Base-by-base conservation (phyloP, 2,113 vertebrate genomes). In the Oreochromis aureus region DNA sequence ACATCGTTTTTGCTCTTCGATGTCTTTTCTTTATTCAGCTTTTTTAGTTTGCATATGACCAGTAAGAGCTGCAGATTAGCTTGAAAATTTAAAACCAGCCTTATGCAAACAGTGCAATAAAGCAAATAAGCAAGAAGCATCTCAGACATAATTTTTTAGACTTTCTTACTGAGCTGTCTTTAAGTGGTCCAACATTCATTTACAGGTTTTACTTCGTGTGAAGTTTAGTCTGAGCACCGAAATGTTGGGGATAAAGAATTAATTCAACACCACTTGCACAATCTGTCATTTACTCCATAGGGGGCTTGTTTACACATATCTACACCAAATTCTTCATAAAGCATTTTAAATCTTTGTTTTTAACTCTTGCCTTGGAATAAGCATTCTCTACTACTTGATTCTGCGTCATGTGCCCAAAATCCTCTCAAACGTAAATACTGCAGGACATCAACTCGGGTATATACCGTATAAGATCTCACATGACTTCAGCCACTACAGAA, bases 151-250 rank as follows among this genome's bases (percentile, higher is more conserved):
- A 53, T 56, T 69, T 78, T 66, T 78, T 59, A 82, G 84, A 91
- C 86, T 87, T 90, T 90, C 89, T 79, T 24, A 66, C 73, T 6
- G 36, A 87, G 89, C 88, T 88, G 89, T 89, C 87, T 61, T 83
- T 51, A 89, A 89, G 87, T 90, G 83, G 85, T 88, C 56, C 51
- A 81, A 94, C 93, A 95, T 94, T 96, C 92, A 93, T 93, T 91
- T 91, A 90, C 89, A 91, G 78, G 63, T 27, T 83, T 80, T 87
- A 82, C 85, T 86, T 90, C 83, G 82, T 32, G 41, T 80, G 80
- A 82, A 59, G 76, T 53, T 82, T 59, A 41, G 66, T 87, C 73
- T 69, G 59, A 89, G 80, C 82, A 83, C 84, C 82, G 84, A 76
- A 87, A 90, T 79, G 54, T 69, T 32, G 30, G 83, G 22, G 69